Conservation (phyloP, 2,888 invertebrate species). For the Pasiphila rectangulata region DNA sequence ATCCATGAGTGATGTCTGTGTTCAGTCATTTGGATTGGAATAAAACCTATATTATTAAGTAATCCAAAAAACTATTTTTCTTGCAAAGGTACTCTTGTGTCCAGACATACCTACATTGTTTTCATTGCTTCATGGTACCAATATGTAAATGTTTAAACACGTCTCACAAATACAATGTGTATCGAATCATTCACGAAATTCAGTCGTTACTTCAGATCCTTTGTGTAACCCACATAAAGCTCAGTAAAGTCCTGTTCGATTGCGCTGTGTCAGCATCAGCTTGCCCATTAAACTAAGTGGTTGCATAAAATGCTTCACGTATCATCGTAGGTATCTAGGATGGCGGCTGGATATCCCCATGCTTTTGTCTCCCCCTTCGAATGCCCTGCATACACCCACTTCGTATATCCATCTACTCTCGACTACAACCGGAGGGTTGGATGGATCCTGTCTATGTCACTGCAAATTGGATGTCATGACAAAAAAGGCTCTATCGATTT, state of each 20-base stretch:
- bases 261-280: slow-evolving; percentile 11
- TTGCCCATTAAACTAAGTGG: slow-evolving; percentile 20
- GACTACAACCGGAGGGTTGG: slow-evolving; percentile 1
- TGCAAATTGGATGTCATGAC: not conserved
- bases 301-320: slow-evolving; percentile 13
- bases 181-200: no score
- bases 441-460: slow-evolving; percentile 4
- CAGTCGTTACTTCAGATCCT: no score
- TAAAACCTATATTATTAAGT: no score
- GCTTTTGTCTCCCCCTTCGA: slow-evolving; percentile 22
- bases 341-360: slow-evolving; percentile 13
- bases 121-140: no score
- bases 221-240: not conserved
- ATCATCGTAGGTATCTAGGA: slow-evolving; percentile 22
- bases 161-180: no score
- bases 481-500: slow-evolving; percentile 1
- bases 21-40: no score
- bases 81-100: no score
- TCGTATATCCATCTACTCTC: slow-evolving; percentile 6
- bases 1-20: no score
- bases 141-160: no score
- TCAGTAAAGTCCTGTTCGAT: not conserved
- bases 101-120: no score
- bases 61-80: no score
- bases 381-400: slow-evolving; percentile 19